Evolutionary conservation across 1,140 invertebrate genomes (phyloP), one percentile per base, ranked within the genome.

Genomic region (Bacillus rossius): DNA sequence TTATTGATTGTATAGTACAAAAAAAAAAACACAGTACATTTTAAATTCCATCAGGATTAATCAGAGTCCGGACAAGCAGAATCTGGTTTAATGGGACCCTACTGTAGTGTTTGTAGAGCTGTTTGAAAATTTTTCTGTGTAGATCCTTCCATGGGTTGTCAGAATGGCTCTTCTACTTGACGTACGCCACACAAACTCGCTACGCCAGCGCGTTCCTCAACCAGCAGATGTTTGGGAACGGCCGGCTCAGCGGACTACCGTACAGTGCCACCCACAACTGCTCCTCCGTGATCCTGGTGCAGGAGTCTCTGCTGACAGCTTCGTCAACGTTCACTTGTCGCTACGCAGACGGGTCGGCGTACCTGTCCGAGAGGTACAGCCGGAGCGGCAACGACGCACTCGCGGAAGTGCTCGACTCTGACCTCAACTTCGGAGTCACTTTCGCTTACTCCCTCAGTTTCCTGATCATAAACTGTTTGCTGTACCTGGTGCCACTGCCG

Each of bases 401-500:
- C 52, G 76, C 77, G 0, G 81, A 83, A 40, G 82, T 85, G 23
- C 74, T 91, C 13, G 83, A 88, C 61, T 71, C 82, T 3, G 84
- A 89, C 58, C 77, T 86, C 19, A 92, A 93, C 78, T 81, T 94
- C 45, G 83, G 88, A 0, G 82, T 94, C n/a, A 87, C 87, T 0
- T 84, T 93, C 59, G 89, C 87, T 0, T 95, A 95, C 68, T 85
- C 88, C 1, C 73, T 89, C 5, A 88, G 87, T 8, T 81, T 92
- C 52, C 84, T 89, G 58, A 78, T 94, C 48, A 77, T 94, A 0
- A 95, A 94, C 68, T 84, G 91, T 64, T 79, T 96, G 52, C 73
- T 94, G 16, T 94, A 95, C 73, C 73, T 93, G 13, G 81, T 95
- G 59, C 92, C 92, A 0, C 71, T 95, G 55, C 91, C 92, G 0